Base-by-base conservation (phyloP, 2,797 vertebrate species). In the Chelidonichthys spinosus region DNA sequence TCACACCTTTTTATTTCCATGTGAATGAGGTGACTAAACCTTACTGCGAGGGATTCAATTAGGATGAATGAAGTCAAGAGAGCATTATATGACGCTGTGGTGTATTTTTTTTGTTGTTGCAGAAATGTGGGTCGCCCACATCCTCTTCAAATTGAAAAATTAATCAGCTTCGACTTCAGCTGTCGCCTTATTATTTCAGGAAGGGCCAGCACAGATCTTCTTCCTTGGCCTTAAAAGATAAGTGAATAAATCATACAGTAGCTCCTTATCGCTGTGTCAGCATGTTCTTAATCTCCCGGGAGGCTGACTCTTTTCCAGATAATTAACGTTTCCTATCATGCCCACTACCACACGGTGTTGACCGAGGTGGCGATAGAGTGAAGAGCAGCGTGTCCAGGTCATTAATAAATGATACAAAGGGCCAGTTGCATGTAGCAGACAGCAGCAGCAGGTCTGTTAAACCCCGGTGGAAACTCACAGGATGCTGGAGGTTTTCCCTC, bases 371-470 rank as follows among this genome's bases (percentile, higher is more conserved):
- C 15, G 46, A 17, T 14, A 33, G 50, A 53, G 53, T 40, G 44
- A 71, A 68, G 35, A 70, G 44, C 47, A 60, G 46, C 1, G 0
- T 69, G 79, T 71, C 33, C 43, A 54, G n/a, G 39, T 64, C 53
- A 81, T 87, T 11, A 82, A 88, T 78, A 77, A 76, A 69, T 73
- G 0, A 79, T 11, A 61, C 39, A 68, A 44, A 60, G 43, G 43
- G 15, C 15, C 40, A 35, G 15, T 58, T 78, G 11, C 9, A 44
- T 63, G 71, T 74, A 77, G 78, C 17, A 56, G 35, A 65, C 50
- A 72, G 63, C 55, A 36, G 32, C 52, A 66, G 25, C 33, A 10
- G 43, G 2, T 33, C 25, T 33, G 40, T 77, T 52, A 66, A 66
- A 11, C 44, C 32, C 49, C 17, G 1, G 37, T 39, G 63, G 77